Conservation (phyloP, 2,888 invertebrate genomes). For the Thera obeliscata region DNA sequence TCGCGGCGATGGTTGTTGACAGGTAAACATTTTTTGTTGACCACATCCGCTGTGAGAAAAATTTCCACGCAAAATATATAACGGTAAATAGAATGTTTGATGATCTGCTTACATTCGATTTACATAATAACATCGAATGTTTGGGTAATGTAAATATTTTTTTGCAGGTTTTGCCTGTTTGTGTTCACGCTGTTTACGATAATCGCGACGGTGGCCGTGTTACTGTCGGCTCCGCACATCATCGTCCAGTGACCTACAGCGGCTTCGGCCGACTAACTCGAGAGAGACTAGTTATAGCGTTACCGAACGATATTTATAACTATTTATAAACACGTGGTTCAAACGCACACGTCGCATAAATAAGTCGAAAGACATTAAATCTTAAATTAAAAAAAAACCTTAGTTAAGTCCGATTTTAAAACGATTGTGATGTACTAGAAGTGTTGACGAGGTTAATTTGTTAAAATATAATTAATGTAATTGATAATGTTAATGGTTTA, state of each 20-base stretch:
- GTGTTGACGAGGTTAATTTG: slow-evolving; percentile 76
- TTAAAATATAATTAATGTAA: slow-evolving; percentile 63
- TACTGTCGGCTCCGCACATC: slow-evolving; percentile 96
- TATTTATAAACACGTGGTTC: slow-evolving; percentile 64
- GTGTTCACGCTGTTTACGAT: slow-evolving; percentile 97
- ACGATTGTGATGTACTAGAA: slow-evolving; percentile 81
- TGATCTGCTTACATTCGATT: too few relatives aligned
- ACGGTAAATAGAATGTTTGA: too few relatives aligned
- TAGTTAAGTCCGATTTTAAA: slow-evolving; percentile 74
- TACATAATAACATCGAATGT: too few relatives aligned
- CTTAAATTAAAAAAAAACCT: slow-evolving; percentile 58
- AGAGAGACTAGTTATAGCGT: slow-evolving; percentile 76
- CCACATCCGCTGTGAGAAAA: too few relatives aligned
- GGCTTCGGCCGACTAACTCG: slow-evolving; percentile 48
- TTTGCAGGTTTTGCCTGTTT: slow-evolving; percentile 93
- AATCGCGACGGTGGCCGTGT: slow-evolving; percentile 95
- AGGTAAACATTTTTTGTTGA: slow-evolving; percentile 74
- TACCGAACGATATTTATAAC: slow-evolving; percentile 35
- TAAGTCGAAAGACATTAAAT: slow-evolving; percentile 75
- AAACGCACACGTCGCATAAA: slow-evolving; percentile 76
- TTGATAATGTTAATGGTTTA: slow-evolving; percentile 41
- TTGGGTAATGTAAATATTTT: too few relatives aligned
- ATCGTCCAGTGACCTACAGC: slow-evolving; percentile 90
- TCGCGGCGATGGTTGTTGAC: slow-evolving; percentile 99
- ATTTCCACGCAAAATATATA: too few relatives aligned